Evolutionary conservation across 1,140 invertebrate genomes (phyloP).

Genomic region (Monochamus saltuarius): DNA sequence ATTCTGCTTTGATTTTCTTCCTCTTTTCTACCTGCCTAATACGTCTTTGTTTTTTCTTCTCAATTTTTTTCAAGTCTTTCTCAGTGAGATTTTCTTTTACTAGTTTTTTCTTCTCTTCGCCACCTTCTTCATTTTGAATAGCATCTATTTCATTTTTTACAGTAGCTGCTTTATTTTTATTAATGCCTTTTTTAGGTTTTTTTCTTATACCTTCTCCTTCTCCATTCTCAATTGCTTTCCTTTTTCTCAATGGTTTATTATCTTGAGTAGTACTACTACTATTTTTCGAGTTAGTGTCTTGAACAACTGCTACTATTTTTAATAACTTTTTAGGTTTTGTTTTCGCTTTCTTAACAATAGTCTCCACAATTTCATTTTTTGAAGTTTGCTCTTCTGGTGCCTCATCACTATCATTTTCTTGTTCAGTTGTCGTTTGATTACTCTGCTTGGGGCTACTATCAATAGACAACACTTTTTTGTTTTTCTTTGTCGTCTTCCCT

Average conservation of each 20-base stretch:
- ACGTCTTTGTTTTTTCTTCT: constrained; percentile 34
- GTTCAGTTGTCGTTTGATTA: constrained; percentile 12
- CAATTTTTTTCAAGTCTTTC: constrained; percentile 31
- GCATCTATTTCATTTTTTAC: constrained; percentile 21
- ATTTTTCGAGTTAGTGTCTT: constrained; percentile 4
- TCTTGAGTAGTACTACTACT: constrained; percentile 21
- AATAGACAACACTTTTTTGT: constrained; percentile 31
- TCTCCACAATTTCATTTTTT: constrained; percentile 28
- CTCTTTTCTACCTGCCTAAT: constrained; percentile 26
- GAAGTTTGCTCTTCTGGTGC: constrained; percentile 30
- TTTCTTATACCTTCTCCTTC: constrained; percentile 5
- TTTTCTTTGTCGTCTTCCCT: constrained; percentile 28
- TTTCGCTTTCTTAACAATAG: constrained; percentile 23
- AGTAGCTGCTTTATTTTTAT: constrained; percentile 16
- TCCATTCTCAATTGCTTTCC: constrained; percentile 8
- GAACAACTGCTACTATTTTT: constrained; percentile 1
- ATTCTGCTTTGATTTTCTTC: constrained; percentile 19
- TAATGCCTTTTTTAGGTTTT: constrained; percentile 9
- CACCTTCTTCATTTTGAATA: constrained; percentile 32
- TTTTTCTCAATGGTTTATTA: constrained; percentile 11
- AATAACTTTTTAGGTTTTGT: constrained; percentile 25
- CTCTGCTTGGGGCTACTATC: constrained; percentile 9
- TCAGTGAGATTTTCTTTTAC: constrained; percentile 27
- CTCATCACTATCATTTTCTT: constrained; percentile 36
- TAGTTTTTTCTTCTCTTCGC: constrained; percentile 21